A percentile compares a stretch with the other conserved stretches of the same genome.
These are phyloP conservation scores for Corvus moneduloides DNA, from an alignment of 2,113 vertebrate species.

Conservation along the genomic window DNA sequence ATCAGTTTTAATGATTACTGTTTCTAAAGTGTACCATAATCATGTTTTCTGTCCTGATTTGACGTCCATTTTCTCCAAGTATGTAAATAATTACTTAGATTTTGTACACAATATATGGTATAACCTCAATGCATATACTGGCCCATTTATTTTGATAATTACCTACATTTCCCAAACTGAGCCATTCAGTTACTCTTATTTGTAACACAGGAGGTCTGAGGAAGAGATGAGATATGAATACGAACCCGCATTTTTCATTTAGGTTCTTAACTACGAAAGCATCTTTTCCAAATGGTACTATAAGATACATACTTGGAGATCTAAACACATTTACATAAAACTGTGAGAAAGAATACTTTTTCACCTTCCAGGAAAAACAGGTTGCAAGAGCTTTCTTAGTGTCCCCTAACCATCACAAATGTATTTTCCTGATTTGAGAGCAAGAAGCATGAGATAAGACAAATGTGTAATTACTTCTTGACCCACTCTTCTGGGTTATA, in stretches of 20 bases:
- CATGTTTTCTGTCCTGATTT: neutral
- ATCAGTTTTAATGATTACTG: neutral
- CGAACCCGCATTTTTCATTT: neutral
- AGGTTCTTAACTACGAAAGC: neutral
- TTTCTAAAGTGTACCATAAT: neutral
- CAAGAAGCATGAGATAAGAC: slow-evolving; percentile 77
- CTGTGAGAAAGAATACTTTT: neutral
- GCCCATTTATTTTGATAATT: neutral
- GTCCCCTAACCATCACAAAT: slow-evolving; percentile 20
- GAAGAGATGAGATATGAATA: neutral
- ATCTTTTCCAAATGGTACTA: neutral
- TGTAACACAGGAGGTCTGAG: neutral
- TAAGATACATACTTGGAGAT: neutral
- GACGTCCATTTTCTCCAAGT: neutral
- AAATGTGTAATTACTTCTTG: slow-evolving; percentile 81
- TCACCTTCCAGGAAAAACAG: slow-evolving; percentile 7
- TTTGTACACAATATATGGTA: neutral
- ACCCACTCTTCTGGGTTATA: slow-evolving; percentile 73
- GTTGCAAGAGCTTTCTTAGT: slow-evolving; percentile 3
- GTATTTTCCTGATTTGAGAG: slow-evolving; percentile 66
- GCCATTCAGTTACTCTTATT: neutral
- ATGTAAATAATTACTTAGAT: neutral
- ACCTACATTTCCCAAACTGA: neutral
- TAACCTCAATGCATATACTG: neutral
- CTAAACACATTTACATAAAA: neutral